Percentiles rank a stretch among this genome's conserved stretches.
phyloP scores from a whole-genome alignment of 2,113 vertebrate genomes.

The Speoplatyrhinus poulsoni region DNA sequence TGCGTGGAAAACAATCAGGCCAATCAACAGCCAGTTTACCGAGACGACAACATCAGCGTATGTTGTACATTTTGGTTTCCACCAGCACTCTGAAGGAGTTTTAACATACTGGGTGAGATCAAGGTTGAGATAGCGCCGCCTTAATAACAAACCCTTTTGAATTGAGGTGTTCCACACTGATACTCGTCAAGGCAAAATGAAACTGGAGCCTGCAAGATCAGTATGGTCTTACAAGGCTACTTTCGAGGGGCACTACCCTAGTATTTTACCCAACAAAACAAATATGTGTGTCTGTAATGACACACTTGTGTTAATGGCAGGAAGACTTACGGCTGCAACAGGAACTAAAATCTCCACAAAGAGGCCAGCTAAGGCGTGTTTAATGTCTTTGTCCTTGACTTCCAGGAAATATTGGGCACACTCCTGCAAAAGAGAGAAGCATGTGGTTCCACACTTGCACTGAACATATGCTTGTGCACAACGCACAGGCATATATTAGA shows the following conservation, averaged over 20 bases:
- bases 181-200: too few relatives aligned
- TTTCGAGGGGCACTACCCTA: background rate
- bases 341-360: conserved; percentile 98
- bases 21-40: too few relatives aligned
- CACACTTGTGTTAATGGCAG: conserved; percentile 44
- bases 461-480: background rate
- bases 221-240: too few relatives aligned
- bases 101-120: too few relatives aligned
- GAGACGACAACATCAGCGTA: too few relatives aligned
- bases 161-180: too few relatives aligned
- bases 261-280: background rate
- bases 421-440: conserved; percentile 72
- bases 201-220: background rate
- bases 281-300: background rate
- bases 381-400: conserved; percentile 98
- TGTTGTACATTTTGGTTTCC: too few relatives aligned
- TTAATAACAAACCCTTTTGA: too few relatives aligned
- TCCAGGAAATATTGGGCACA: conserved; percentile 95
- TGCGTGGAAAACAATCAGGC: too few relatives aligned
- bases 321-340: conserved; percentile 89
- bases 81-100: too few relatives aligned
- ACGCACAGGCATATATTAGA: background rate
- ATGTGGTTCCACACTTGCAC: background rate
- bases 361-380: conserved; percentile 92
- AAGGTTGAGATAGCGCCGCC: too few relatives aligned